These are phyloP conservation scores for Parnassius smintheus DNA, from an alignment of 2,888 invertebrate species.

Conservation along the genomic window DNA sequence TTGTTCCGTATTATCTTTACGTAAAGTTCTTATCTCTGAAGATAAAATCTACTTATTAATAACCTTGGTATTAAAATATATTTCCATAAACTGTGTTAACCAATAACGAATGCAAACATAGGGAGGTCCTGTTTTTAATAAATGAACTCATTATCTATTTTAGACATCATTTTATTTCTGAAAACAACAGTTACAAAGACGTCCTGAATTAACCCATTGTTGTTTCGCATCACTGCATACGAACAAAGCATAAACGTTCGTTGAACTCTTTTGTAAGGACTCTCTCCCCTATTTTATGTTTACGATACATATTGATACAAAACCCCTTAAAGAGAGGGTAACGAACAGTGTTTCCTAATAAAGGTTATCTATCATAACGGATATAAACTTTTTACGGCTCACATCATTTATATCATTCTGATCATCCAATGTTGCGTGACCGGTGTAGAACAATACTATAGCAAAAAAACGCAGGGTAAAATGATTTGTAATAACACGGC, in stretches of 20 bases:
- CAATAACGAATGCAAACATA: no score
- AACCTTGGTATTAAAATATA: no score
- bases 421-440: slow-evolving; percentile 57
- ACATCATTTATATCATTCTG: slow-evolving; percentile 43
- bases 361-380: slow-evolving; percentile 46
- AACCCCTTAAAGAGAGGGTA: slow-evolving; percentile 46
- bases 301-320: slow-evolving; percentile 11
- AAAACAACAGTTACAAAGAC: slow-evolving; percentile 32
- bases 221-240: slow-evolving; percentile 59
- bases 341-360: slow-evolving; percentile 46
- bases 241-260: slow-evolving; percentile 70
- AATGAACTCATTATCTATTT: no score
- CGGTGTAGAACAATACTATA: slow-evolving; percentile 35
- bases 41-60: no score
- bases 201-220: slow-evolving; percentile 53
- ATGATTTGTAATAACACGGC: slow-evolving; percentile 25
- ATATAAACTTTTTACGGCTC: slow-evolving; percentile 54
- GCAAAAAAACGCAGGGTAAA: slow-evolving; percentile 39
- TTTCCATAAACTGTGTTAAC: no score
- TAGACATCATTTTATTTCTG: slow-evolving; percentile 3
- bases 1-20: not conserved
- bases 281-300: slow-evolving; percentile 29
- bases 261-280: slow-evolving; percentile 80
- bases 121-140: no score
- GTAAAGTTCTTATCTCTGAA: no score